Conservation (phyloP, 2,113 vertebrate species). For the Vulpes vulpes region DNA sequence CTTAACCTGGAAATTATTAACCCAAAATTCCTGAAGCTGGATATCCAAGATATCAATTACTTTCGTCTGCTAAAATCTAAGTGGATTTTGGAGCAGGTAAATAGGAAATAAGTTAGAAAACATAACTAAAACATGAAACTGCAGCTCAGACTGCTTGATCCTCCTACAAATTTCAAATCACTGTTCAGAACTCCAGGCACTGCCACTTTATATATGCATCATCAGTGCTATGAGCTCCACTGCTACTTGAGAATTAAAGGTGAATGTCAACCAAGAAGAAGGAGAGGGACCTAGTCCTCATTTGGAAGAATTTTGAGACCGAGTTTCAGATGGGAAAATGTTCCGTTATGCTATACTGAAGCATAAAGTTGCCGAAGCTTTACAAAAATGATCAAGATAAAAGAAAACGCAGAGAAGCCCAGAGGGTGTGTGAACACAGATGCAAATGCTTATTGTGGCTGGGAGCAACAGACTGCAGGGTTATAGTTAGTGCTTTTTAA, state of each 20-base stretch:
- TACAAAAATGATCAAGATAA: neutral
- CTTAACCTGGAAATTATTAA: slow-evolving; percentile 75
- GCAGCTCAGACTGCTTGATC: slow-evolving; percentile 63
- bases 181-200: neutral
- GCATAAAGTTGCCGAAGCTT: neutral
- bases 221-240: neutral
- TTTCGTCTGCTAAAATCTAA: slow-evolving; percentile 79
- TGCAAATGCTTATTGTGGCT: neutral
- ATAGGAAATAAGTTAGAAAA: slow-evolving; percentile 78
- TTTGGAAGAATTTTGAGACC: neutral
- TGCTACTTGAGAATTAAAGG: neutral
- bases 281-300: neutral
- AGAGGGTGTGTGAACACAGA: neutral
- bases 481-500: neutral
- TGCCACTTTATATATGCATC: rapidly evolving
- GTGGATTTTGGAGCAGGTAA: slow-evolving; percentile 77
- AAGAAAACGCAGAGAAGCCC: neutral
- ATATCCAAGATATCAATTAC: slow-evolving; percentile 82
- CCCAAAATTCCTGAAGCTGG: slow-evolving; percentile 76
- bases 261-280: neutral
- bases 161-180: slow-evolving; percentile 52
- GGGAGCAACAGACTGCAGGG: neutral
- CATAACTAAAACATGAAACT: slow-evolving; percentile 78
- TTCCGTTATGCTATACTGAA: neutral
- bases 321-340: neutral